A percentile compares a stretch with the other conserved stretches of the same genome.
Evolutionary conservation across 2,888 invertebrate genomes (phyloP).

Genomic region (Reticulitermes lucifugus): DNA sequence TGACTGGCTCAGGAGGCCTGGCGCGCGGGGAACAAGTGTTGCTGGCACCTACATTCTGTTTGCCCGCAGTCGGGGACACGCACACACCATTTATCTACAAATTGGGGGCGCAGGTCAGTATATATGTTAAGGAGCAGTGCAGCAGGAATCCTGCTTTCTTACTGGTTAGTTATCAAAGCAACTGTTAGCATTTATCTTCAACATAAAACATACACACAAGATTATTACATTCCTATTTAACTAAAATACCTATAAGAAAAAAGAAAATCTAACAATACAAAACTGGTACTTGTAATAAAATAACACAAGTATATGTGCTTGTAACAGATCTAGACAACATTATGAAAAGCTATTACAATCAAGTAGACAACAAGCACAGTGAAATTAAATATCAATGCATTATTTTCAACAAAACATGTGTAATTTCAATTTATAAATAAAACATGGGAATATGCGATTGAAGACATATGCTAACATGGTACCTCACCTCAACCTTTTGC

Average conservation of each 20-base stretch:
- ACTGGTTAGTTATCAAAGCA: slow-evolving; percentile 33
- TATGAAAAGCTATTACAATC: background rate
- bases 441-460: slow-evolving; percentile 24
- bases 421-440: slow-evolving; percentile 1
- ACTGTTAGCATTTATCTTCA: slow-evolving; percentile 42
- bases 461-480: slow-evolving; percentile 43
- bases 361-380: background rate
- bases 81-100: slow-evolving; percentile 84
- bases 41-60: slow-evolving; percentile 55
- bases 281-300: background rate
- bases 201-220: slow-evolving; percentile 4
- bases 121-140: slow-evolving; percentile 21
- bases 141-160: slow-evolving; percentile 28
- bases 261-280: background rate
- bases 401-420: background rate
- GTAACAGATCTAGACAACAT: background rate
- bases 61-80: slow-evolving; percentile 70
- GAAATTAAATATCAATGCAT: background rate
- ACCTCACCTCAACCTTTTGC: slow-evolving; percentile 34
- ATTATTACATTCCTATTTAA: background rate
- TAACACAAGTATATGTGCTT: background rate
- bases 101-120: slow-evolving; percentile 44
- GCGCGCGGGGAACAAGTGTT: slow-evolving; percentile 58
- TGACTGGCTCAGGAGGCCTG: slow-evolving; percentile 72
- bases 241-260: background rate